Evolutionary conservation across 1,140 invertebrate species (phyloP).

Genomic region (Pomacea maculata): DNA sequence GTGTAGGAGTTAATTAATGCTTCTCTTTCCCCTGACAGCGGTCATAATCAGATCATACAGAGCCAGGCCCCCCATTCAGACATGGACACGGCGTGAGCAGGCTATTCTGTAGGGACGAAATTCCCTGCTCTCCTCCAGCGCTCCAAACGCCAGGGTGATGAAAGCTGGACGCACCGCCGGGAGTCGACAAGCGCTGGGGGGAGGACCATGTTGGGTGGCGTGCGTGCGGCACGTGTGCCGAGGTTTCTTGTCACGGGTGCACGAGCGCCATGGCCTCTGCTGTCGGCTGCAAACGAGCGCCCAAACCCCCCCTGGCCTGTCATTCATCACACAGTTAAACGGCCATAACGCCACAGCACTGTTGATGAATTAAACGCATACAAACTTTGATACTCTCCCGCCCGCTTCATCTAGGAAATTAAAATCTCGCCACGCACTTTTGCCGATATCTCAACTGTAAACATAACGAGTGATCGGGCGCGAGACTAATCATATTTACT

Average conservation of each 20-base stretch:
- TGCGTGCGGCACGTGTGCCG: neutral
- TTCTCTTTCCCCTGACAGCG: too few species aligned
- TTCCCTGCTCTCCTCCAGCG: too few species aligned
- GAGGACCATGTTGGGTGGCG: neutral
- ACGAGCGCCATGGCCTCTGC: neutral
- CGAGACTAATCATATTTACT: slow-evolving; percentile 42
- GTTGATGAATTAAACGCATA: slow-evolving; percentile 42
- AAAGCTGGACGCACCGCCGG: neutral
- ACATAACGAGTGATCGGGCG: slow-evolving; percentile 32
- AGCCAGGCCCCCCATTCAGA: too few species aligned
- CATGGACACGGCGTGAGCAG: too few species aligned
- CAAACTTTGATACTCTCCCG: slow-evolving; percentile 40
- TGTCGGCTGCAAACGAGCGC: slow-evolving; percentile 1
- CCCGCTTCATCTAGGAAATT: slow-evolving; percentile 44
- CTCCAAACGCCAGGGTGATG: neutral
- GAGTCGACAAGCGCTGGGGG: neutral
- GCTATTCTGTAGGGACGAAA: too few species aligned
- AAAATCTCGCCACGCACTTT: slow-evolving; percentile 35
- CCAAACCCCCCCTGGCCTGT: slow-evolving; percentile 16
- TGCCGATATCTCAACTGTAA: slow-evolving; percentile 35
- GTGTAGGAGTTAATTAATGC: too few species aligned
- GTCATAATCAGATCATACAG: too few species aligned
- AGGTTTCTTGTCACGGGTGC: slow-evolving; percentile 7
- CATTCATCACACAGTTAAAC: slow-evolving; percentile 42
- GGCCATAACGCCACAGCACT: slow-evolving; percentile 30